Percentiles rank a stretch among this genome's conserved stretches.
Conservation (phyloP, 1,140 invertebrate species). For the Scaptomyza hsui region DNA sequence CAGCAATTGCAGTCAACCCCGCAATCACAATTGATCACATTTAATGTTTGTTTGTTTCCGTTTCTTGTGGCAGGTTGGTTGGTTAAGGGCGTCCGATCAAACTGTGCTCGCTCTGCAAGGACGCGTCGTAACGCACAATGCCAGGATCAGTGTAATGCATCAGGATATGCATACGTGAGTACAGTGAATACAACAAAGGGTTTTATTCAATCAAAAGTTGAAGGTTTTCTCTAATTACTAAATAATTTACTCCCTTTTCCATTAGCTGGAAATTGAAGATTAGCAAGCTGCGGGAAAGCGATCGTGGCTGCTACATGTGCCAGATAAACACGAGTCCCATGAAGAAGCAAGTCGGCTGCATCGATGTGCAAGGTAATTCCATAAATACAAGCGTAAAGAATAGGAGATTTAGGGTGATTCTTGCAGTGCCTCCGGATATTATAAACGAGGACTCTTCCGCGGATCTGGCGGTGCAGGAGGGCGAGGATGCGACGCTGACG, state of each 20-base stretch:
- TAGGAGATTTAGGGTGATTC: not conserved
- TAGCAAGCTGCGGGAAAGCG: slow-evolving; percentile 88
- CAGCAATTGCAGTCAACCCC: not conserved
- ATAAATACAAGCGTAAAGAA: too few species aligned
- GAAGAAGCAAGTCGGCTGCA: slow-evolving; percentile 94
- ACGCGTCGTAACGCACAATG: slow-evolving; percentile 94
- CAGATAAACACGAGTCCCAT: slow-evolving; percentile 95
- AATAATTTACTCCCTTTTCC: too few species aligned
- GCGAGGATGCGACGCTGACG: slow-evolving; percentile 92
- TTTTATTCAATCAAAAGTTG: too few species aligned
- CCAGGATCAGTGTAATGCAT: slow-evolving; percentile 91
- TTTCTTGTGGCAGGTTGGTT: slow-evolving; percentile 89
- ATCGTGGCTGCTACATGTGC: slow-evolving; percentile 93
- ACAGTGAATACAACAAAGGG: too few species aligned
- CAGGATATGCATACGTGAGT: slow-evolving; percentile 87
- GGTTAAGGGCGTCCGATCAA: slow-evolving; percentile 94
- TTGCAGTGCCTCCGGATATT: slow-evolving; percentile 90
- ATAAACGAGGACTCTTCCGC: slow-evolving; percentile 90
- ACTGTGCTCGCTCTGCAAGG: slow-evolving; percentile 94
- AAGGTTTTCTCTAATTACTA: too few species aligned
- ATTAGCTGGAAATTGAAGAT: slow-evolving; percentile 90
- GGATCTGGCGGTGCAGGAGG: slow-evolving; percentile 91
- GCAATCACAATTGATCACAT: slow-evolving; percentile 2
- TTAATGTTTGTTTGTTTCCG: not conserved
- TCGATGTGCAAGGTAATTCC: slow-evolving; percentile 92